These are phyloP conservation scores for Leucopsar rothschildi DNA, from an alignment of 2,113 vertebrate genomes.

Conservation along the genomic window DNA sequence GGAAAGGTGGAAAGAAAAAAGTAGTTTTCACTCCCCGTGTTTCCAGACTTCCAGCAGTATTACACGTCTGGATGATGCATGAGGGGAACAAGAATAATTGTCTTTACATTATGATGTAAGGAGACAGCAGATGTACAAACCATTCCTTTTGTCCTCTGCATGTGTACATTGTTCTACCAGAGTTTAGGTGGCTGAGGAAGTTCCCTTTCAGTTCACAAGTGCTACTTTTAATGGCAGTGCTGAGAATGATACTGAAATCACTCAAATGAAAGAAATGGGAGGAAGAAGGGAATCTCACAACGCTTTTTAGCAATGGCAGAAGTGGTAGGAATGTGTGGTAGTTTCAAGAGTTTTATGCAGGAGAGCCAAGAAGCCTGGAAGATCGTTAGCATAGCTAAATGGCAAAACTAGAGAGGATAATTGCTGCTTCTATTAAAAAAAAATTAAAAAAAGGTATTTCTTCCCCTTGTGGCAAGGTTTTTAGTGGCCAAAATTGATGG, in stretches of 20 bases:
- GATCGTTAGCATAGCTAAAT: background rate
- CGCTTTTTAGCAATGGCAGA: background rate
- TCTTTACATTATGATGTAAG: fast-evolving
- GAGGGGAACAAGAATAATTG: background rate
- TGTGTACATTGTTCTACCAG: background rate
- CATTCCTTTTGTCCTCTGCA: background rate
- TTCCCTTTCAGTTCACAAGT: background rate
- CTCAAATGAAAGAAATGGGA: background rate
- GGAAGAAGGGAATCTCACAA: background rate
- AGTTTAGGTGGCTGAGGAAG: background rate
- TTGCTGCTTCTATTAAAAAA: background rate
- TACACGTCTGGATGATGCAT: background rate
- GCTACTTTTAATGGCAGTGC: background rate
- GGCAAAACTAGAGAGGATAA: background rate
- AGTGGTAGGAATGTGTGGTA: background rate
- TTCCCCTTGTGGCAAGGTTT: background rate
- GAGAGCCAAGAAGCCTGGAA: background rate
- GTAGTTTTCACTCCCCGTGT: background rate
- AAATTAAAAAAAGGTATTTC: background rate
- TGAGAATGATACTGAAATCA: background rate
- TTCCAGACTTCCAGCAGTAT: background rate
- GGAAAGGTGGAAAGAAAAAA: background rate
- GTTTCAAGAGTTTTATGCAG: background rate
- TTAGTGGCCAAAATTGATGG: background rate
- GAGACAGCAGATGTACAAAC: background rate